Evolutionary conservation across 1,140 invertebrate genomes (phyloP), one percentile per base, ranked within the genome.

Genomic region (Psilanteris sp.): DNA sequence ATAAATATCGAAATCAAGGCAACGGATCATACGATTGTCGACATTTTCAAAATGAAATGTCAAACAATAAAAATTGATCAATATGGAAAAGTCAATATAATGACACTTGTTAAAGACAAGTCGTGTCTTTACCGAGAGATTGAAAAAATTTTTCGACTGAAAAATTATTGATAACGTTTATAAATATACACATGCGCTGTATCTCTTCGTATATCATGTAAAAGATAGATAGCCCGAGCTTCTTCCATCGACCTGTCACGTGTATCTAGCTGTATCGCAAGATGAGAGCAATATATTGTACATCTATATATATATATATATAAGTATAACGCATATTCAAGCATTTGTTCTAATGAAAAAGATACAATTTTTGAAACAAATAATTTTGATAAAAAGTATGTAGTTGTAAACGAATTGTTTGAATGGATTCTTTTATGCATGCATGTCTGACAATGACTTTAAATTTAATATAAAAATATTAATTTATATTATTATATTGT

Each of bases 141-240:
- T 29, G 34, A 18, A 36, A 70, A 41, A 52, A 57, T 34, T 5
- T 5, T 29, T 26, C 20, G 3, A 48, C 6, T 43, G 36, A 59
- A 59, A 59, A 59, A 70, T 70, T 59, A 59, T 70, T 52, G 66
- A 59, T 59, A 70, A 70, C 54, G 32, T 39, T 50, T 59, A 50
- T 59, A 59, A 59, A 68, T 59, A 34, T 18, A 48, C 32, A 57
- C 43, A 8, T 48, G 24, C 11, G 13, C 20, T 32, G 34, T 59
- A 52, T 59, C 52, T 59, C 6, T 34, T 57, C 57, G 36, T 36
- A 18, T 11, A 54, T 52, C 66, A 59, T 43, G 4, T 43, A 52
- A 43, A 50, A 70, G 66, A 57, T 34, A 68, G 32, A 68, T 68
- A 68, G 64, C 32, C 31, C 5, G 39, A 66, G 31, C 34, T 57